A percentile compares a stretch with the other conserved stretches of the same genome.
Evolutionary conservation across 1,140 invertebrate genomes (phyloP).

Genomic region (Brachionus sp.): DNA sequence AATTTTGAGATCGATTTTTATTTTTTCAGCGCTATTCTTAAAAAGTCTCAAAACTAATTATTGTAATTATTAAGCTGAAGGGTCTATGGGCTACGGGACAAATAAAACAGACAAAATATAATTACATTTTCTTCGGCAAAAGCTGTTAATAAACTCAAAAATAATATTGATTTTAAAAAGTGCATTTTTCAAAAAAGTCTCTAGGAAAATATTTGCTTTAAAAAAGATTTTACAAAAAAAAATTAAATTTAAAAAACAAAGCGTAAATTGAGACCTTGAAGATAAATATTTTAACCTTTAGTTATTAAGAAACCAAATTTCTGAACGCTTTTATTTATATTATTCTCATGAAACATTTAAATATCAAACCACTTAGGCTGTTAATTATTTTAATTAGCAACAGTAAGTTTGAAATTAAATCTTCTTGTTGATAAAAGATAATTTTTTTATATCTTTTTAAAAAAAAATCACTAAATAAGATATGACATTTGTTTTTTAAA

Average conservation of each 20-base stretch:
- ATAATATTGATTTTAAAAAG: neutral
- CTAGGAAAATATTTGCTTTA: neutral
- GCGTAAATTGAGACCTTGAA: neutral
- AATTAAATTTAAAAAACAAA: neutral
- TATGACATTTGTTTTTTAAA: no score
- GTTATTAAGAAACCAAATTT: neutral
- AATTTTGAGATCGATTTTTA: constrained; percentile 21
- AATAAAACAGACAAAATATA: neutral
- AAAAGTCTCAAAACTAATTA: neutral
- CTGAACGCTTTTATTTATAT: neutral
- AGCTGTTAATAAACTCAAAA: neutral
- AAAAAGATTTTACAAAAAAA: neutral
- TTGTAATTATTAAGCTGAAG: neutral
- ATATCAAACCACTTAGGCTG: neutral
- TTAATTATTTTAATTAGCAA: neutral
- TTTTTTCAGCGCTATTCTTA: neutral
- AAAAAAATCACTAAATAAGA: no score
- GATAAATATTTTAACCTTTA: neutral
- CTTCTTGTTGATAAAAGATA: neutral
- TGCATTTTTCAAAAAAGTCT: neutral
- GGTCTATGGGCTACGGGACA: neutral
- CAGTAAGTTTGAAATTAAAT: neutral
- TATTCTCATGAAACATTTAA: neutral
- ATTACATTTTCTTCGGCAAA: neutral
- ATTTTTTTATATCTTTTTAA: neutral